These are phyloP conservation scores for Solenopsis invicta DNA, from an alignment of 1,140 invertebrate species.

Conservation along the genomic window DNA sequence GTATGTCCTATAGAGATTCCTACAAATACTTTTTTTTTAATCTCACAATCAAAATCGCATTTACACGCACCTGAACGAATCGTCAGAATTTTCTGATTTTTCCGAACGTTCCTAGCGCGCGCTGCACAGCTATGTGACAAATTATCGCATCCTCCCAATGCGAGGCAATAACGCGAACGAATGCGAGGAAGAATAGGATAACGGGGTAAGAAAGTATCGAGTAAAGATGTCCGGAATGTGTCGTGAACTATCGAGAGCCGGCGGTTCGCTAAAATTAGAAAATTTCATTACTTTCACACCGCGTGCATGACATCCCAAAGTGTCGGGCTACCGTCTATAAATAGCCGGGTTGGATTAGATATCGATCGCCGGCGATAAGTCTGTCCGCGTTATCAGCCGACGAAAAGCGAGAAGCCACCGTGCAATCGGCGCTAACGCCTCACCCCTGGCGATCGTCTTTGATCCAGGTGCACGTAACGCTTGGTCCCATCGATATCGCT, in stretches of 20 bases:
- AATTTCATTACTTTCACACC: slow-evolving; percentile 27
- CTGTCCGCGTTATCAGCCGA: slow-evolving; percentile 45
- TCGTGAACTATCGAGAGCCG: background rate
- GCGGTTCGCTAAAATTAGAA: slow-evolving; percentile 20
- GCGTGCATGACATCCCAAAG: slow-evolving; percentile 27
- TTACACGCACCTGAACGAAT: slow-evolving; percentile 26
- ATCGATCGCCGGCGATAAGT: slow-evolving; percentile 58
- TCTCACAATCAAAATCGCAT: slow-evolving; percentile 12
- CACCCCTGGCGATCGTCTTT: slow-evolving; percentile 12
- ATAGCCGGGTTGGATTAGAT: slow-evolving; percentile 50
- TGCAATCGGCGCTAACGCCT: background rate
- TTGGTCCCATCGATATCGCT: background rate
- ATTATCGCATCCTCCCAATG: slow-evolving; percentile 30
- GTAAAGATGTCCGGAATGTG: background rate
- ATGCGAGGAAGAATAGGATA: background rate
- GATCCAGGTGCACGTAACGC: background rate
- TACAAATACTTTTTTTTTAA: slow-evolving; percentile 9
- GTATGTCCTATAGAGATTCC: slow-evolving; percentile 78
- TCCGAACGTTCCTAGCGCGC: slow-evolving; percentile 23
- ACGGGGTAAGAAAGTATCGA: background rate
- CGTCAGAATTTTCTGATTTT: slow-evolving; percentile 62
- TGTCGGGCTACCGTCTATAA: slow-evolving; percentile 44
- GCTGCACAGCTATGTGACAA: slow-evolving; percentile 14
- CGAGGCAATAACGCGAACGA: background rate
- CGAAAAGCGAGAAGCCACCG: slow-evolving; percentile 32